These are phyloP conservation scores for Dryococelus australis DNA, from an alignment of 2,888 invertebrate species.

Conservation along the genomic window DNA sequence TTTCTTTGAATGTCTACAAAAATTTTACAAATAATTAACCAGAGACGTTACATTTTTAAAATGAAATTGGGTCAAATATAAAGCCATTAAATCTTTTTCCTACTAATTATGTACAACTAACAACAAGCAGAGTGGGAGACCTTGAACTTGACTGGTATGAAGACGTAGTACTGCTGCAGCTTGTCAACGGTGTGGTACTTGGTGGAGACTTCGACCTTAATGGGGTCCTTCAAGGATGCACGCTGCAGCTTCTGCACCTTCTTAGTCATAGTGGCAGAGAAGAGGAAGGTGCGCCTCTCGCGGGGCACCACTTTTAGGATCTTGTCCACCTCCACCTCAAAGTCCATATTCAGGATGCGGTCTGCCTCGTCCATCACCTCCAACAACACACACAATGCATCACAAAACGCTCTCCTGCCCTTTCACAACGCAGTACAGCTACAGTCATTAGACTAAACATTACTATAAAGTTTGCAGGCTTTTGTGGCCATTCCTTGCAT, in stretches of 20 bases:
- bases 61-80: too few species aligned
- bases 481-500: too few species aligned
- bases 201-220: slow-evolving; percentile 93
- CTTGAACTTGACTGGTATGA: slow-evolving; percentile 96
- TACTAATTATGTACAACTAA: too few species aligned
- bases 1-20: too few species aligned
- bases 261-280: slow-evolving; percentile 99
- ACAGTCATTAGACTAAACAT: too few species aligned
- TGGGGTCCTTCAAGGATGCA: slow-evolving; percentile 92
- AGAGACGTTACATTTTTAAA: too few species aligned
- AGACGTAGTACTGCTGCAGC: slow-evolving; percentile 91
- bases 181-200: slow-evolving; percentile 99
- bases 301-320: slow-evolving; percentile 91
- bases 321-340: slow-evolving; percentile 97
- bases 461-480: too few species aligned
- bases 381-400: slow-evolving; percentile 34
- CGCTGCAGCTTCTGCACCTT: slow-evolving; percentile 95
- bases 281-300: slow-evolving; percentile 90
- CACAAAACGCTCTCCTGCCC: neutral
- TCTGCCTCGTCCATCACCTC: slow-evolving; percentile 99
- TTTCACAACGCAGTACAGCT: too few species aligned
- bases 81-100: too few species aligned
- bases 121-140: slow-evolving; percentile 58
- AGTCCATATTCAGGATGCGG: slow-evolving; percentile 98
- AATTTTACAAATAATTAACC: too few species aligned